phyloP scores from a whole-genome alignment of 2,797 vertebrate species.

The Dendrocincla tyrannina region DNA sequence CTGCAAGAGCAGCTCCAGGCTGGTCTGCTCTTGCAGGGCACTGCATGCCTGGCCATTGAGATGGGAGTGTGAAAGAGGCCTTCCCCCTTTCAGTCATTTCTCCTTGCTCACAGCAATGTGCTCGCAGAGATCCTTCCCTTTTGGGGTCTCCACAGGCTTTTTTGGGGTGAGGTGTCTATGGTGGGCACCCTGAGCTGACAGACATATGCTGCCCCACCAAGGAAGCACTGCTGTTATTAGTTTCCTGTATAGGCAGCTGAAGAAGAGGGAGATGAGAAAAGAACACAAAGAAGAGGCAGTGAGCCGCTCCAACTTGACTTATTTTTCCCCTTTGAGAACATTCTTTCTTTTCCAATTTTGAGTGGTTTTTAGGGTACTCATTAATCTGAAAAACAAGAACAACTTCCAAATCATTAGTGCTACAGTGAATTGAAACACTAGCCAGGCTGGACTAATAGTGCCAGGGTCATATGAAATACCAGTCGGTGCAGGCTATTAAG shows the following conservation, averaged over 20 bases:
- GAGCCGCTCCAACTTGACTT: not conserved
- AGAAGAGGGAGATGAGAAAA: not conserved
- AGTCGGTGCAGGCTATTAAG: slow-evolving; percentile 63
- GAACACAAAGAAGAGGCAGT: not conserved
- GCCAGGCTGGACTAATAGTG: slow-evolving; percentile 75
- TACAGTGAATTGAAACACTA: slow-evolving; percentile 66
- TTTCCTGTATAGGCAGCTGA: not conserved
- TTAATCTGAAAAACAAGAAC: slow-evolving; percentile 77
- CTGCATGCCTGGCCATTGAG: fast-evolving
- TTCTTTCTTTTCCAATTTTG: slow-evolving; percentile 69
- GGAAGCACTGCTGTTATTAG: fast-evolving
- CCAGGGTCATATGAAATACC: slow-evolving; percentile 76
- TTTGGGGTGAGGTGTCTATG: not conserved
- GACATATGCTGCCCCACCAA: fast-evolving
- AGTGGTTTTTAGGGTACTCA: slow-evolving; percentile 74
- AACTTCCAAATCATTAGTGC: slow-evolving; percentile 79
- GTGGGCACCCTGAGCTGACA: not conserved
- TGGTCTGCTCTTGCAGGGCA: not conserved
- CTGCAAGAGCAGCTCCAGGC: not conserved
- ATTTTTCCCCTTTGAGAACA: slow-evolving; percentile 63
- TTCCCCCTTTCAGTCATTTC: not conserved
- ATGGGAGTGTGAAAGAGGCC: not conserved
- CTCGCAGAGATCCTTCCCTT: not conserved
- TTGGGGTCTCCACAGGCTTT: fast-evolving
- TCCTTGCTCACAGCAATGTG: not conserved